Conservation (phyloP, 2,113 vertebrate genomes). For the Hyaena hyaena region DNA sequence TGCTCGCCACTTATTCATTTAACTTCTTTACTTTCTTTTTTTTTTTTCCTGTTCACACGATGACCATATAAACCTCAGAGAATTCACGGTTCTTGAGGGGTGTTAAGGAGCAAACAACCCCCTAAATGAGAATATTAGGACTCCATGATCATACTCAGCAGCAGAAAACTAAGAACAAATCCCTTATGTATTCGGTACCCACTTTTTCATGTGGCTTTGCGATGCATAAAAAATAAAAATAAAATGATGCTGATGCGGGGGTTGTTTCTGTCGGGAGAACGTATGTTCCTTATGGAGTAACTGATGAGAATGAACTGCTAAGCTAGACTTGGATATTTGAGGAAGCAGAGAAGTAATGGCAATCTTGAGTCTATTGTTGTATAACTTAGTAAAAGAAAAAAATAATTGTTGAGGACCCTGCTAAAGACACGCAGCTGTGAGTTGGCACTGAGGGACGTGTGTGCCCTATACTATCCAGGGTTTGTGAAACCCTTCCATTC, state of each 20-base stretch:
- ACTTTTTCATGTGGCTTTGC: constrained; percentile 34
- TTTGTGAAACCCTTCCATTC: constrained; percentile 83
- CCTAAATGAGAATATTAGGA: background rate
- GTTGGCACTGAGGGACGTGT: constrained; percentile 76
- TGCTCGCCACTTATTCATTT: background rate
- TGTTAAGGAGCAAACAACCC: constrained; percentile 7
- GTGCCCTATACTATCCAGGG: constrained; percentile 70
- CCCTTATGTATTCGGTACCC: constrained; percentile 37
- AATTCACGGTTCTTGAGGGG: constrained; percentile 41
- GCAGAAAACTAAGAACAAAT: constrained; percentile 43
- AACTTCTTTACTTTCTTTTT: background rate
- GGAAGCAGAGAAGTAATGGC: background rate
- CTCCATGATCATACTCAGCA: constrained; percentile 65
- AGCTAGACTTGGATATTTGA: background rate
- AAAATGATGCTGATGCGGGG: background rate
- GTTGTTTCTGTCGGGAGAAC: background rate
- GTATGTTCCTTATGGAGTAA: background rate
- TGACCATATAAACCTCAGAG: constrained; percentile 58
- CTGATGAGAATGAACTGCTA: background rate
- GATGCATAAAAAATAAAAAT: background rate
- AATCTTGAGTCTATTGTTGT: constrained; percentile 47
- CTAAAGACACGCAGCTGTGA: constrained; percentile 73
- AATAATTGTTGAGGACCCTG: constrained; percentile 47
- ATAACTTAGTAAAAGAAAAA: constrained; percentile 43
- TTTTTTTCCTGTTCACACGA: background rate